Evolutionary conservation across 1,140 invertebrate genomes (phyloP).

Genomic region (Drosophila pruinosa): DNA sequence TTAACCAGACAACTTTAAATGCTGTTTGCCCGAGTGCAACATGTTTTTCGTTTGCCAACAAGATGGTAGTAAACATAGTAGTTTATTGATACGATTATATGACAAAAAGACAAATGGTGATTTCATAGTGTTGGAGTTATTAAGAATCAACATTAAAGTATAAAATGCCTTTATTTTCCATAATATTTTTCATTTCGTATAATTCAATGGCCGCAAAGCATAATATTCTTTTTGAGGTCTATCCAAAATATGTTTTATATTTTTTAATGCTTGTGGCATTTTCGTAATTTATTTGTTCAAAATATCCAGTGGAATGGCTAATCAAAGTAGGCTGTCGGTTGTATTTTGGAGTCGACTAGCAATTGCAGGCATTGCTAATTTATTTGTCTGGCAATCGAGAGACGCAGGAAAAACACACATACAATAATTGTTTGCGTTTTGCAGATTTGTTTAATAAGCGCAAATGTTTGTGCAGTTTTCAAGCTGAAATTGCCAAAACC

Average conservation of each 20-base stretch:
- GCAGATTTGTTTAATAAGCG: slow-evolving; percentile 31
- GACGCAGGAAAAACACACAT: slow-evolving; percentile 2
- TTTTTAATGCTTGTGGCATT: slow-evolving; percentile 11
- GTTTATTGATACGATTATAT: too few species aligned
- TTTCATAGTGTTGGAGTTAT: too few species aligned
- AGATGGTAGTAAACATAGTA: too few species aligned
- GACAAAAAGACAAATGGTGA: too few species aligned
- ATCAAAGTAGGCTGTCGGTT: slow-evolving; percentile 50
- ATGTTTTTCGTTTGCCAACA: background rate
- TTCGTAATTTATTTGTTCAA: slow-evolving; percentile 56
- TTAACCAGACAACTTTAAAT: slow-evolving; percentile 42
- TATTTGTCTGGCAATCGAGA: slow-evolving; percentile 63
- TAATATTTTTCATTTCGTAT: too few species aligned
- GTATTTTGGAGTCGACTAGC: slow-evolving; percentile 1
- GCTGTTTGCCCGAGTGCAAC: background rate
- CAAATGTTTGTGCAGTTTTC: slow-evolving; percentile 43
- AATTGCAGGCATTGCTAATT: slow-evolving; percentile 58
- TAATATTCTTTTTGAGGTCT: background rate
- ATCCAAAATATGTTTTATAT: slow-evolving; percentile 25
- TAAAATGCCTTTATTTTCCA: too few species aligned
- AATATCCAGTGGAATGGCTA: slow-evolving; percentile 36
- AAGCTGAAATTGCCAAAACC: slow-evolving; percentile 35
- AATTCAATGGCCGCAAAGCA: background rate
- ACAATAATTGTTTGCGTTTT: slow-evolving; percentile 55
- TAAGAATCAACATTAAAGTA: too few species aligned